Conservation (phyloP, 2,113 vertebrate genomes). For the Pollachius pollachius region DNA sequence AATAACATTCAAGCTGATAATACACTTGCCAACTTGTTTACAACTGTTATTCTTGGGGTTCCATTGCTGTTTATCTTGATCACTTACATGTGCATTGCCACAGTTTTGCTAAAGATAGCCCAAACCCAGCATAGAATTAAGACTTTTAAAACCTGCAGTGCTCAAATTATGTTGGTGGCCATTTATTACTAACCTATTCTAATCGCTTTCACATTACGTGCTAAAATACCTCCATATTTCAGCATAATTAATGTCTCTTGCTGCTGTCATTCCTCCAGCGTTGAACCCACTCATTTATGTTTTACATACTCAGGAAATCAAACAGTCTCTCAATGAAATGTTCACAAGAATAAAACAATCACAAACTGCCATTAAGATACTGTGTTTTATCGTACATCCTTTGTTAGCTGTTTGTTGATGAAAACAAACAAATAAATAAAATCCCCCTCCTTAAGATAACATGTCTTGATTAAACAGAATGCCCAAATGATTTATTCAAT, state of each 20-base stretch:
- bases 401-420: no score
- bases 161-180: slow-evolving; percentile 27
- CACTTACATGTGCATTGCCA: slow-evolving; percentile 44
- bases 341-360: slow-evolving; percentile 19
- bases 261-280: slow-evolving; percentile 34
- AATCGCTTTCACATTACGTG: slow-evolving; percentile 16
- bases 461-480: no score
- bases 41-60: slow-evolving; percentile 11
- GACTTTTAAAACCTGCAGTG: slow-evolving; percentile 31
- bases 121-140: slow-evolving; percentile 16
- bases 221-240: slow-evolving; percentile 40
- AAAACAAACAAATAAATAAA: no score
- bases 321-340: slow-evolving; percentile 14
- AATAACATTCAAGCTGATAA: slow-evolving; percentile 1
- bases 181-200: slow-evolving; percentile 28
- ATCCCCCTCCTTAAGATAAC: no score
- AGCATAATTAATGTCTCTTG: slow-evolving; percentile 67
- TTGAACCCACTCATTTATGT: slow-evolving; percentile 48
- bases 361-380: neutral
- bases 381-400: no score
- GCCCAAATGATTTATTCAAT: no score
- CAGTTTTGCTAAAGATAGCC: slow-evolving; percentile 25
- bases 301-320: slow-evolving; percentile 40
- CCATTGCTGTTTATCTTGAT: slow-evolving; percentile 37
- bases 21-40: slow-evolving; percentile 9